Evolutionary conservation across 2,888 invertebrate genomes (phyloP), one percentile per base, ranked within the genome.

Genomic region (Digitonthophagus gazella): DNA sequence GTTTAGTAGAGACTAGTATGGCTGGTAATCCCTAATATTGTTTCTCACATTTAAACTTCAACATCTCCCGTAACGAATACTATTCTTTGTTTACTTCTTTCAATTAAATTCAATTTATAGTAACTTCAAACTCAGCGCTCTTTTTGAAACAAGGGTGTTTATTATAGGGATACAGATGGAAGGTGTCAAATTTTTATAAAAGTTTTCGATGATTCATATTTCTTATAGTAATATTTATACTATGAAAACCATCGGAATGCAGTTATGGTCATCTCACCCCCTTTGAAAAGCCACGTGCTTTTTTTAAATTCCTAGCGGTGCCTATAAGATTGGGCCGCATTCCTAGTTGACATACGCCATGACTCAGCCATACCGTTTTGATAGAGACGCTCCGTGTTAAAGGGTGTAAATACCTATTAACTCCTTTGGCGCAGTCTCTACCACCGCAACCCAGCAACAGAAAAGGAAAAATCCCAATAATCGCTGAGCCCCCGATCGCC

Each of bases 401-500:
- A 80, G 80, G 80, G 79, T 79, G 80, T 80, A 81, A 81, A 81
- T 80, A 78, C 80, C 80, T 79, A 80, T 80, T 80, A 80, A 79
- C 79, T 72, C 74, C 74, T 71, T 72, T 72, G 66, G 71, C 68
- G 66, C 66, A 71, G 71, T 57, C 57, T 44, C 28, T 5, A 44
- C 28, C 28, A 44, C 28, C 71, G 72, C 75, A 75, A 76, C 75
- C 74, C 73, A 72, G 69, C 71, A 72, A 70, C 74, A 75, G 65
- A 70, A 58, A 20, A 56, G 61, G 20, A 68, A 68, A 68, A 71
- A 61, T 65, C 58, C 68, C 67, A 66, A 71, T 72, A 74, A 76
- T 75, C 73, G 74, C 71, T 73, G 72, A 72, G 70, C 72, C 71
- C 72, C 71, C 28, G 28, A n/a, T n/a, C 28, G 28, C 28, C 28